These are phyloP conservation scores for Brachyistius frenatus DNA, from an alignment of 2,113 vertebrate genomes.

Conservation along the genomic window DNA sequence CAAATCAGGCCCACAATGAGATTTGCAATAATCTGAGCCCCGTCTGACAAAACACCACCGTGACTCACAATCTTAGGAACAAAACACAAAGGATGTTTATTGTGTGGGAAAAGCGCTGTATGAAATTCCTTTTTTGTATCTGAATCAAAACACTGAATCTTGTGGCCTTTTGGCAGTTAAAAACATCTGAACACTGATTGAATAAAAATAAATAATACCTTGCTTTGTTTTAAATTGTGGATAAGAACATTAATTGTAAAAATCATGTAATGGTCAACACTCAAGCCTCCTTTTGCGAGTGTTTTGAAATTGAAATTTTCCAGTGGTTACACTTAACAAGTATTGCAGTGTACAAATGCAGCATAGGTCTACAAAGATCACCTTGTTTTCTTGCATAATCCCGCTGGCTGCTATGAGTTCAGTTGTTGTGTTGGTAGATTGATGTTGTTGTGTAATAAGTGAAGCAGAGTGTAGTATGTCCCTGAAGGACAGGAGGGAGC, in stretches of 20 bases:
- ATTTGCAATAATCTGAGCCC: slow-evolving; percentile 70
- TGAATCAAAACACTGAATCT: slow-evolving; percentile 45
- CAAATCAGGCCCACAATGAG: slow-evolving; percentile 69
- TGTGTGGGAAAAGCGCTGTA: not conserved
- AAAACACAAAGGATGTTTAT: slow-evolving; percentile 60
- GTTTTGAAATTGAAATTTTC: slow-evolving; percentile 30
- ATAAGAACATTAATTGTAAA: slow-evolving; percentile 7
- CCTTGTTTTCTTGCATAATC: slow-evolving; percentile 62
- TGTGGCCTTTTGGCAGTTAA: not conserved
- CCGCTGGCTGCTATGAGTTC: slow-evolving; percentile 30
- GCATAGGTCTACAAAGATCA: slow-evolving; percentile 48
- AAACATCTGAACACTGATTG: not conserved
- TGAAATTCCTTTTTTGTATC: slow-evolving; percentile 32
- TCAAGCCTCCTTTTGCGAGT: not conserved
- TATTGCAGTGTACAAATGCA: slow-evolving; percentile 16
- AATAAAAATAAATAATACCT: not conserved
- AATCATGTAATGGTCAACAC: slow-evolving; percentile 41
- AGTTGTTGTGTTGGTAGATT: slow-evolving; percentile 1
- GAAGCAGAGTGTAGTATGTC: slow-evolving; percentile 41
- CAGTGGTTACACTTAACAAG: slow-evolving; percentile 36
- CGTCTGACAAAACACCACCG: slow-evolving; percentile 70
- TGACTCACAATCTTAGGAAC: slow-evolving; percentile 18
- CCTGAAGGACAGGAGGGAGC: slow-evolving; percentile 20
- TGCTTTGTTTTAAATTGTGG: not conserved
- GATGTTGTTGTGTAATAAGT: slow-evolving; percentile 58